Percentiles rank a stretch among this genome's conserved stretches.
phyloP scores from a whole-genome alignment of 2,797 vertebrate genomes.

The Eutrigla gurnardus region DNA sequence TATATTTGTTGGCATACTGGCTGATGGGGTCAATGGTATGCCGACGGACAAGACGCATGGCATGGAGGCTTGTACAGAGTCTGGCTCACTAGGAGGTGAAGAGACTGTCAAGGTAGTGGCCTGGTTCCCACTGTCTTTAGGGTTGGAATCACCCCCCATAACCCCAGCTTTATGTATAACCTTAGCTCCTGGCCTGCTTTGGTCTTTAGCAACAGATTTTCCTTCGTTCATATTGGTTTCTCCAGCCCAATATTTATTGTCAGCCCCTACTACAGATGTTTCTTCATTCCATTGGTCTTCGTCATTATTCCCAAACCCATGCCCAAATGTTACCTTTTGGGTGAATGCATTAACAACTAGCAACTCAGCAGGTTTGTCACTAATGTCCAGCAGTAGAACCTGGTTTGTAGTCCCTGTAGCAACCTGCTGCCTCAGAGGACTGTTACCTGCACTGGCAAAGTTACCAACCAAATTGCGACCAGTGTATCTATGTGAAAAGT shows the following conservation, averaged over 20 bases:
- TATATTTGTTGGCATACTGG: constrained; percentile 34
- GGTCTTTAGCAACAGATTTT: constrained; percentile 11
- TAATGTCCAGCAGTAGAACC: constrained; percentile 66
- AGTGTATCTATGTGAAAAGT: neutral
- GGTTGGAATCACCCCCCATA: neutral
- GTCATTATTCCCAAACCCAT: neutral
- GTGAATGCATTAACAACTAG: constrained; percentile 14
- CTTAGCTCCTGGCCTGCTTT: constrained; percentile 8
- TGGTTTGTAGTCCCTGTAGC: constrained; percentile 15
- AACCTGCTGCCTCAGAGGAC: constrained; percentile 28
- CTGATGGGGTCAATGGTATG: constrained; percentile 42
- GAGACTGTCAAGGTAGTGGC: constrained; percentile 12
- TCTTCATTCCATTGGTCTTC: constrained; percentile 7
- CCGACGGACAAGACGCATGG: constrained; percentile 55
- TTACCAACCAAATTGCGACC: constrained; percentile 18
- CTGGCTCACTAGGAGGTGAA: constrained; percentile 27
- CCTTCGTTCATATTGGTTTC: constrained; percentile 18
- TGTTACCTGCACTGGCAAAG: constrained; percentile 15
- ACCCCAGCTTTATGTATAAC: neutral
- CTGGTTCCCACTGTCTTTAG: constrained; percentile 16
- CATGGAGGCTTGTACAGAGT: constrained; percentile 13
- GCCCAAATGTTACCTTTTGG: neutral
- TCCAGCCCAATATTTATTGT: neutral
- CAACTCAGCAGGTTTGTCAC: constrained; percentile 50
- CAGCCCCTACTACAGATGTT: constrained; percentile 4